These are phyloP conservation scores for Sipha flava DNA, from an alignment of 1,140 invertebrate species.

Conservation along the genomic window DNA sequence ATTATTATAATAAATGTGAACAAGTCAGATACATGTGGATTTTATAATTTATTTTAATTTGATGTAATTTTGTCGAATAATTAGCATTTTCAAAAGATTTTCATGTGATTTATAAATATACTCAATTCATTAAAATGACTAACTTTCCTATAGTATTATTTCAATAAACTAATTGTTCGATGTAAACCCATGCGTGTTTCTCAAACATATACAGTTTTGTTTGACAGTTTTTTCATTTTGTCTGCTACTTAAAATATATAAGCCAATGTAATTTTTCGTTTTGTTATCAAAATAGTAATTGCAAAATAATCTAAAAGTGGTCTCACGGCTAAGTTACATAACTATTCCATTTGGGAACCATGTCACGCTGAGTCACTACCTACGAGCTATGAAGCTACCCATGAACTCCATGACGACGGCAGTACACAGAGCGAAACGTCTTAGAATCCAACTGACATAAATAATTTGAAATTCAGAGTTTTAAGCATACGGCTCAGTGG, in stretches of 20 bases:
- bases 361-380: background rate
- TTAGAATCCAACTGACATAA: background rate
- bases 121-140: no score
- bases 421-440: background rate
- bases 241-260: background rate
- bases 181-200: no score
- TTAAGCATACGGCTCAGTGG: background rate
- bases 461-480: background rate
- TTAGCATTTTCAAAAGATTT: no score
- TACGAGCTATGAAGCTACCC: background rate
- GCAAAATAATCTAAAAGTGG: conserved; percentile 6
- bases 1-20: no score
- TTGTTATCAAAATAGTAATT: conserved; percentile 7
- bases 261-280: background rate
- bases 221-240: background rate
- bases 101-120: no score
- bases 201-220: background rate
- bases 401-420: background rate
- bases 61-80: no score
- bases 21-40: no score
- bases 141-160: no score
- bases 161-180: no score
- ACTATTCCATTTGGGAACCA: background rate
- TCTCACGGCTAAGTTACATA: background rate
- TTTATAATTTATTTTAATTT: no score